phyloP scores from a whole-genome alignment of 1,140 invertebrate genomes.

The Coboldia fuscipes region DNA sequence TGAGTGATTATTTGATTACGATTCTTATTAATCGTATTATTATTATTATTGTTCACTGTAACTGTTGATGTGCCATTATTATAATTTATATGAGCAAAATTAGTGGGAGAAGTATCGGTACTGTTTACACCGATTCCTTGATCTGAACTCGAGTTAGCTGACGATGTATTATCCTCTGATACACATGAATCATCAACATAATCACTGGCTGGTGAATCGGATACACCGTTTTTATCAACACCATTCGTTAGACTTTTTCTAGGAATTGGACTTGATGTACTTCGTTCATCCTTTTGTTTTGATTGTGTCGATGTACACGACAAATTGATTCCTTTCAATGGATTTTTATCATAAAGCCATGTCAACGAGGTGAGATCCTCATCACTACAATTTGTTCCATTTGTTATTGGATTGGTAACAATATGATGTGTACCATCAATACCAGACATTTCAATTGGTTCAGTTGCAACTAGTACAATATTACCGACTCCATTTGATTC shows the following conservation, averaged over 20 bases:
- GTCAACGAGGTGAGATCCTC: conserved; percentile 74
- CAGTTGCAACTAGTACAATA: conserved; percentile 17
- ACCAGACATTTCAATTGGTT: conserved; percentile 11
- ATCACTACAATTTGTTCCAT: conserved; percentile 27
- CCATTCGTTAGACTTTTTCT: conserved; percentile 1
- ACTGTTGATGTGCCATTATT: conserved; percentile 1
- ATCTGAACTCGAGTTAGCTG: conserved; percentile 2
- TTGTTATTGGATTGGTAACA: conserved; percentile 7
- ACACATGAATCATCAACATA: conserved; percentile 10
- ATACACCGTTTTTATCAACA: conserved; percentile 4
- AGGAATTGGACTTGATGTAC: background rate
- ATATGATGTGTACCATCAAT: conserved; percentile 4
- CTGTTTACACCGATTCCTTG: conserved; percentile 3
- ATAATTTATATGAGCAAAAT: background rate
- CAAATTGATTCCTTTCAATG: conserved; percentile 43
- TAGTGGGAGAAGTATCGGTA: conserved; percentile 1
- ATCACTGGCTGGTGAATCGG: conserved; percentile 14
- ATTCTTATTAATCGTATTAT: conserved; percentile 4
- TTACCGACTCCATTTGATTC: conserved; percentile 9
- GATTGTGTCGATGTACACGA: conserved; percentile 6
- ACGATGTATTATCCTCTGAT: conserved; percentile 6
- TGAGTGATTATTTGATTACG: background rate
- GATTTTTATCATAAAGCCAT: conserved; percentile 80
- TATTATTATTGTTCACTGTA: background rate
- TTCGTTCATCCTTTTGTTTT: background rate